phyloP scores from a whole-genome alignment of 1,140 invertebrate genomes.

The Theocolax elegans region DNA sequence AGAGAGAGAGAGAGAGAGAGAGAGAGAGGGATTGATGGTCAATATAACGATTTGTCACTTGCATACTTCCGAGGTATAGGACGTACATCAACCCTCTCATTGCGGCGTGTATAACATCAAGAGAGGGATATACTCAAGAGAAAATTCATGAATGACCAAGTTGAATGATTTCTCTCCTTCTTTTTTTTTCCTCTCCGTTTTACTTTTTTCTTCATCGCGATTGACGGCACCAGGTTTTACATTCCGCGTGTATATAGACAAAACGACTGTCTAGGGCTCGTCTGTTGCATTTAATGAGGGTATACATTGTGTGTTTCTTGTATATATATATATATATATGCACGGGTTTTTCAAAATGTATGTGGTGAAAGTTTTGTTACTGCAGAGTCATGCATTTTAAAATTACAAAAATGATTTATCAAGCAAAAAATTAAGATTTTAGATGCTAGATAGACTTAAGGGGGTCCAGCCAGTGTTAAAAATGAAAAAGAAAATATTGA shows the following conservation, averaged over 20 bases:
- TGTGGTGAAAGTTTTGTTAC: conserved; percentile 4
- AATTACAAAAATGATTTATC: too few relatives aligned
- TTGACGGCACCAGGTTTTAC: background rate
- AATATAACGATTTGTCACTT: conserved; percentile 38
- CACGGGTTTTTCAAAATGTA: background rate
- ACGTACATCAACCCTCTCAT: too few relatives aligned
- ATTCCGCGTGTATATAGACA: too few relatives aligned
- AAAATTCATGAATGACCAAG: conserved; percentile 24
- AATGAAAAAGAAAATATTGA: too few relatives aligned
- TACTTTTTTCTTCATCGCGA: background rate
- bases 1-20: too few relatives aligned
- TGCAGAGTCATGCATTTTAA: too few relatives aligned
- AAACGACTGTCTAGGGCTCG: conserved; percentile 8
- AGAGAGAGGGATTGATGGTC: too few relatives aligned
- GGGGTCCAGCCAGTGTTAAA: too few relatives aligned
- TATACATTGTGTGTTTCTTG: background rate
- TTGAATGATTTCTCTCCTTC: too few relatives aligned
- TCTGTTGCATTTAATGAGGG: conserved; percentile 21
- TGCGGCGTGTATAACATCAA: too few relatives aligned
- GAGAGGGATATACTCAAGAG: conserved; percentile 2
- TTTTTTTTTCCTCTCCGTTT: background rate
- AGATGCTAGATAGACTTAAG: too few relatives aligned
- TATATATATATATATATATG: background rate
- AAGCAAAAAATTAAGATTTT: too few relatives aligned
- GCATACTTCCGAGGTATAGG: background rate